Evolutionary conservation across 2,888 invertebrate genomes (phyloP).

Genomic region (Pristionchus arcanus): DNA sequence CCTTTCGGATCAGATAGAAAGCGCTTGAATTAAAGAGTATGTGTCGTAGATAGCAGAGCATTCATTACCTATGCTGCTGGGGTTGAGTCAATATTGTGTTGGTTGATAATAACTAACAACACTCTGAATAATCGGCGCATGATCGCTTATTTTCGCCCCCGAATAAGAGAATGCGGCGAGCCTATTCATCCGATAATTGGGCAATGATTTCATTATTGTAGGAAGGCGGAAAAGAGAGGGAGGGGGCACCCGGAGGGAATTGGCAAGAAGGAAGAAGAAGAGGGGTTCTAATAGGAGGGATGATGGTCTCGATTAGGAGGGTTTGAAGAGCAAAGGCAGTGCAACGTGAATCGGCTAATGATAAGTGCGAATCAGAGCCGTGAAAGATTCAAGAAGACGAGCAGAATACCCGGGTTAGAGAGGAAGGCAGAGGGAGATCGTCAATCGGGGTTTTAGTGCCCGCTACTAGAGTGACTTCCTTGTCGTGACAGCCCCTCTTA

Average conservation of each 20-base stretch:
- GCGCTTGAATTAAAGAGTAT: background rate
- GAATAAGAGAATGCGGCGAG: background rate
- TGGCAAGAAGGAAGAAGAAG: background rate
- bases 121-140: background rate
- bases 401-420: background rate
- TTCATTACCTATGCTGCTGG: background rate
- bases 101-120: background rate
- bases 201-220: slow-evolving; percentile 33
- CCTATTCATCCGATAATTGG: slow-evolving; percentile 32
- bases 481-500: background rate
- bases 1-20: background rate
- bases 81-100: background rate
- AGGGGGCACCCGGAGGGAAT: slow-evolving; percentile 15
- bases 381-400: background rate
- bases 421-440: background rate
- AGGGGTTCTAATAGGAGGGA: slow-evolving; percentile 15
- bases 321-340: background rate
- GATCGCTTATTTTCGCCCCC: background rate
- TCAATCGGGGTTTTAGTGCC: slow-evolving; percentile 33
- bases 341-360: background rate
- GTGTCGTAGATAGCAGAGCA: background rate
- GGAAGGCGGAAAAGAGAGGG: background rate
- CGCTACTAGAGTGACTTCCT: background rate
- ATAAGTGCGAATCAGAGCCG: background rate
- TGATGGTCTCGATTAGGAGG: background rate